A percentile compares a stretch with the other conserved stretches of the same genome.
These are phyloP conservation scores for Pandemis heparana DNA, from an alignment of 2,888 invertebrate species.

Conservation along the genomic window DNA sequence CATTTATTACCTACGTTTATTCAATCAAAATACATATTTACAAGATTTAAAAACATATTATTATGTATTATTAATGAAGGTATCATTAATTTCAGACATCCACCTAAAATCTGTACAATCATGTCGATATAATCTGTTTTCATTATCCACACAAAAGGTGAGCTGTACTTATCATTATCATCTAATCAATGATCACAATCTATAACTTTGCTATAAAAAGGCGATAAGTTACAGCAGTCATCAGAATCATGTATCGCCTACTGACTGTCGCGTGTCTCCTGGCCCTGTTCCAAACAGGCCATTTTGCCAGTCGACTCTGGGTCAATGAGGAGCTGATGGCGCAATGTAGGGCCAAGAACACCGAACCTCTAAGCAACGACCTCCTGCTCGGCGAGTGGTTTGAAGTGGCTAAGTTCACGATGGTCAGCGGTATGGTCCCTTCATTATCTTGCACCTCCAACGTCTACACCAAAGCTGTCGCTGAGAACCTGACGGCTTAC, in stretches of 20 bases:
- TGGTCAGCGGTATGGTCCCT: not conserved
- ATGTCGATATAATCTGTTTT: too few relatives aligned
- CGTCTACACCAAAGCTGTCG: not conserved
- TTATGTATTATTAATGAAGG: too few relatives aligned
- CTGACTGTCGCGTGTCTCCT: not conserved
- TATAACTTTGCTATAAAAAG: slow-evolving; percentile 10
- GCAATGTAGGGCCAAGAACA: not conserved
- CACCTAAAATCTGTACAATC: too few relatives aligned
- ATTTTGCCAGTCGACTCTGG: not conserved
- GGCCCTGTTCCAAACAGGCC: not conserved
- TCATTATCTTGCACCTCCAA: not conserved
- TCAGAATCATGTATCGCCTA: slow-evolving; percentile 6
- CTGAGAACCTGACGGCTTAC: not conserved
- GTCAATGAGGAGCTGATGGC: slow-evolving; percentile 4
- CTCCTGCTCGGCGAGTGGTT: slow-evolving; percentile 3
- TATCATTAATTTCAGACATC: too few relatives aligned
- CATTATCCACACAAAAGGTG: too few relatives aligned
- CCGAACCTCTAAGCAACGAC: slow-evolving; percentile 7
- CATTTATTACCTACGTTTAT: too few relatives aligned
- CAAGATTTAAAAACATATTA: too few relatives aligned
- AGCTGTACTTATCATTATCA: too few relatives aligned
- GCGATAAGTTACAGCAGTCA: not conserved
- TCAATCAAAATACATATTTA: too few relatives aligned
- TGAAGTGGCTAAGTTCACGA: not conserved
- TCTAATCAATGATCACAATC: not conserved